Evolutionary conservation across 2,888 invertebrate species (phyloP).

Genomic region (Blomia tropicalis): DNA sequence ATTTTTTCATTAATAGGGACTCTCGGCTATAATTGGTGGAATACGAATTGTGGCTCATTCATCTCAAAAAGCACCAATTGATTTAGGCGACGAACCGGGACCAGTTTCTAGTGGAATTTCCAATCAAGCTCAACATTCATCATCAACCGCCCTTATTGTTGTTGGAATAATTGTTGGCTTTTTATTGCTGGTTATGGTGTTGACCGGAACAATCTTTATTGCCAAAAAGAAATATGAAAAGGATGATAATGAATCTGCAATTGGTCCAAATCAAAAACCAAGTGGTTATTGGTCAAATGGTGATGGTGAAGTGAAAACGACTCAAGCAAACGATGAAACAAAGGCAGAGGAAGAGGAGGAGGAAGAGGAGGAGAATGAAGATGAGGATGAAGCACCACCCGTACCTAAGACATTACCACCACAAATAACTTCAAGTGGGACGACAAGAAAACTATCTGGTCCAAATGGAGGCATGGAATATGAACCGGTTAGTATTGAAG

Average conservation of each 20-base stretch:
- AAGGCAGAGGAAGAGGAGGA: background rate
- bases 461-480: background rate
- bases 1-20: background rate
- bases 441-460: background rate
- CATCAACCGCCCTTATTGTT: background rate
- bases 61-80: background rate
- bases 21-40: background rate
- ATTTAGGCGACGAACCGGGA: background rate
- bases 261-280: background rate
- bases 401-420: background rate
- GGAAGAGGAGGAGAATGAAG: background rate
- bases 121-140: background rate
- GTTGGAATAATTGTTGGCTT: background rate
- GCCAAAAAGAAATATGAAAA: constrained; percentile 2
- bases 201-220: background rate
- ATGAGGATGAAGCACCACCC: background rate
- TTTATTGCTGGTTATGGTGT: background rate
- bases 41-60: background rate
- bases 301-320: background rate
- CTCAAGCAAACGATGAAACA: background rate
- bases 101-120: background rate
- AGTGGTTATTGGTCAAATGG: background rate
- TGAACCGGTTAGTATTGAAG: constrained; percentile 7
- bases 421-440: background rate
- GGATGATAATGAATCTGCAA: background rate